Percentiles rank a stretch among this genome's conserved stretches.
These are phyloP conservation scores for Chirona hameri DNA, from an alignment of 2,888 invertebrate species.

Conservation along the genomic window DNA sequence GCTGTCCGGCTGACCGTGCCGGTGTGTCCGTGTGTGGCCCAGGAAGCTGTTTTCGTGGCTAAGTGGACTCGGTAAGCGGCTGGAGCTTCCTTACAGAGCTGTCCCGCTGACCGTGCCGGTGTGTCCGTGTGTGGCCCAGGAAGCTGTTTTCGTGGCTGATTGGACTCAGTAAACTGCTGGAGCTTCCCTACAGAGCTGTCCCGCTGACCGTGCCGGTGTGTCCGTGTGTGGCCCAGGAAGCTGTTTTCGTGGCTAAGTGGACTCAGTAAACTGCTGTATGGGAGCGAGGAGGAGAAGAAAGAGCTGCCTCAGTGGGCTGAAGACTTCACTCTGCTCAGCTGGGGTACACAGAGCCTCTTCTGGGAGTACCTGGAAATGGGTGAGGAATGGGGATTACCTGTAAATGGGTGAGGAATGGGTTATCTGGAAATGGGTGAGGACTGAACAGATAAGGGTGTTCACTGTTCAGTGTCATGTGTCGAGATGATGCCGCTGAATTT, in stretches of 20 bases:
- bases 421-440: slow-evolving; percentile 84
- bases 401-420: slow-evolving; percentile 77
- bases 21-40: too few species aligned
- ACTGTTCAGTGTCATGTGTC: too few species aligned
- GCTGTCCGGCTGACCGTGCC: too few species aligned
- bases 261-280: slow-evolving; percentile 56
- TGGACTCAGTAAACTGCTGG: too few species aligned
- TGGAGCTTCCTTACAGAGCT: too few species aligned
- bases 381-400: slow-evolving; percentile 54
- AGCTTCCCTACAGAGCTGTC: too few species aligned
- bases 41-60: too few species aligned
- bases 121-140: neutral
- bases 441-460: too few species aligned
- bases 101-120: neutral
- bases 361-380: slow-evolving; percentile 98
- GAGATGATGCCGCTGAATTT: too few species aligned
- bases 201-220: neutral
- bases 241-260: slow-evolving; percentile 70
- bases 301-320: slow-evolving; percentile 70
- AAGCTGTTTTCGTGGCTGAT: slow-evolving; percentile 50
- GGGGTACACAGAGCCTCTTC: slow-evolving; percentile 83
- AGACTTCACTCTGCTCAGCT: slow-evolving; percentile 80
- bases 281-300: slow-evolving; percentile 49
- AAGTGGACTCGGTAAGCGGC: too few species aligned
- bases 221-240: slow-evolving; percentile 46